A percentile compares a stretch with the other conserved stretches of the same genome.
phyloP scores from a whole-genome alignment of 1,140 invertebrate species.

The Trinorchestia longiramus region DNA sequence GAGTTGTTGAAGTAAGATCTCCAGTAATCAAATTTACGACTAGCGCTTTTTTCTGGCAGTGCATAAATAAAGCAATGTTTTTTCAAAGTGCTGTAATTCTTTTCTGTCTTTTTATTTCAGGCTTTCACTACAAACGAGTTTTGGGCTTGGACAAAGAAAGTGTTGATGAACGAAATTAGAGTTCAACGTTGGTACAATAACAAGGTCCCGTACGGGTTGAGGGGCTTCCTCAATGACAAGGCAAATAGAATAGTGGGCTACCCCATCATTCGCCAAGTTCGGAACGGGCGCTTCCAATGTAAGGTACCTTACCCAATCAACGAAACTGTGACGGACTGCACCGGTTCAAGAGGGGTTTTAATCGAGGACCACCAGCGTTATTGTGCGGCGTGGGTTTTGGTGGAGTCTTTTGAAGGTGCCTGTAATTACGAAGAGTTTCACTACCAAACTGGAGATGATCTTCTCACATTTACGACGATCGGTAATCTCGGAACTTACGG shows the following conservation, averaged over 20 bases:
- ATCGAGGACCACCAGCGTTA: constrained; percentile 59
- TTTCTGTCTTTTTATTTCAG: constrained; percentile 53
- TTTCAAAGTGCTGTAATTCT: background rate
- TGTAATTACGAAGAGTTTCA: constrained; percentile 56
- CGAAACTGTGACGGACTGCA: constrained; percentile 20
- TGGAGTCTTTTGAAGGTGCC: background rate
- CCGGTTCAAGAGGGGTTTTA: constrained; percentile 32
- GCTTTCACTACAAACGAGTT: constrained; percentile 62
- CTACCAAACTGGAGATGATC: constrained; percentile 54
- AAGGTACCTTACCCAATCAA: constrained; percentile 56
- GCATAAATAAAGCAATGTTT: background rate
- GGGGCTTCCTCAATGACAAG: constrained; percentile 73
- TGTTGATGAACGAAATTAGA: constrained; percentile 71
- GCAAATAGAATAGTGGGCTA: constrained; percentile 74
- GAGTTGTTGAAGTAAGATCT: too few species aligned
- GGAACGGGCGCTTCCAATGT: constrained; percentile 67
- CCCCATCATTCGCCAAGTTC: constrained; percentile 73
- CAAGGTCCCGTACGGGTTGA: constrained; percentile 69
- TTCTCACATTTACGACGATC: constrained; percentile 55
- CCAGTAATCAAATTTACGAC: too few species aligned
- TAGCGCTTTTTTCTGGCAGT: background rate
- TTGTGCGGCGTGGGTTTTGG: constrained; percentile 55
- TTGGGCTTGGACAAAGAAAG: constrained; percentile 72
- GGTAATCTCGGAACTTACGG: constrained; percentile 60
- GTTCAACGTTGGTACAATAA: constrained; percentile 73